Conservation (phyloP, 1,140 invertebrate species). For the Hypothenemus hampei region DNA sequence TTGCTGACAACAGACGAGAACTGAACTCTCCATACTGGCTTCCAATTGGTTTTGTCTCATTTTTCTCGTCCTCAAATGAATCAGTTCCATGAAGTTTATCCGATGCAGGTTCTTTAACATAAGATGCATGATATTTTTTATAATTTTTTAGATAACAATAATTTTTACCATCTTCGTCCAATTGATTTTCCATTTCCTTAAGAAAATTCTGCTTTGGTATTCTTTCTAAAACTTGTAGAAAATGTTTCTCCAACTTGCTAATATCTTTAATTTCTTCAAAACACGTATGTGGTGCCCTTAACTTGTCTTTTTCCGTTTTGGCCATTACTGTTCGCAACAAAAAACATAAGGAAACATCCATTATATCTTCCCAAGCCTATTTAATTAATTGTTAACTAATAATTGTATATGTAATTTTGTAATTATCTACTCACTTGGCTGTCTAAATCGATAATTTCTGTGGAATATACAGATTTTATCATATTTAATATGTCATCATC, state of each 20-base stretch:
- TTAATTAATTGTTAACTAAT: too few species aligned
- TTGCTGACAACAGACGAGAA: slow-evolving; percentile 37
- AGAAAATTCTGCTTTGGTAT: slow-evolving; percentile 31
- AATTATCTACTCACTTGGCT: slow-evolving; percentile 36
- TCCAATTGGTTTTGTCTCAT: slow-evolving; percentile 36
- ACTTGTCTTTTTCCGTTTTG: slow-evolving; percentile 48
- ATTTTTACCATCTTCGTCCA: slow-evolving; percentile 8
- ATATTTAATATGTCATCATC: slow-evolving; percentile 31
- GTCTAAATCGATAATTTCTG: slow-evolving; percentile 39
- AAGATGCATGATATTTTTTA: too few species aligned
- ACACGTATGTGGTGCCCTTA: slow-evolving; percentile 44
- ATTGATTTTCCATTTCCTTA: neutral
- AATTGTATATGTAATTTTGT: slow-evolving; percentile 4
- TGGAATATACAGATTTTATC: slow-evolving; percentile 35
- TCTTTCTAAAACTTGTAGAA: slow-evolving; percentile 52
- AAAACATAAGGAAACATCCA: slow-evolving; percentile 51
- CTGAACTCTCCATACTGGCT: slow-evolving; percentile 39
- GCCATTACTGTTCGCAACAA: slow-evolving; percentile 51
- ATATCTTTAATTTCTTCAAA: slow-evolving; percentile 51
- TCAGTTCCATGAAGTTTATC: too few species aligned
- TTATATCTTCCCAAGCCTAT: slow-evolving; percentile 61
- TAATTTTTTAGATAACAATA: too few species aligned
- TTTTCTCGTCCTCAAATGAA: too few species aligned
- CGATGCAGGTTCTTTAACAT: too few species aligned
- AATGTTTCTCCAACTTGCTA: slow-evolving; percentile 55